These are phyloP conservation scores for Ctenopoma multispine DNA, from an alignment of 2,797 vertebrate species.

Conservation along the genomic window DNA sequence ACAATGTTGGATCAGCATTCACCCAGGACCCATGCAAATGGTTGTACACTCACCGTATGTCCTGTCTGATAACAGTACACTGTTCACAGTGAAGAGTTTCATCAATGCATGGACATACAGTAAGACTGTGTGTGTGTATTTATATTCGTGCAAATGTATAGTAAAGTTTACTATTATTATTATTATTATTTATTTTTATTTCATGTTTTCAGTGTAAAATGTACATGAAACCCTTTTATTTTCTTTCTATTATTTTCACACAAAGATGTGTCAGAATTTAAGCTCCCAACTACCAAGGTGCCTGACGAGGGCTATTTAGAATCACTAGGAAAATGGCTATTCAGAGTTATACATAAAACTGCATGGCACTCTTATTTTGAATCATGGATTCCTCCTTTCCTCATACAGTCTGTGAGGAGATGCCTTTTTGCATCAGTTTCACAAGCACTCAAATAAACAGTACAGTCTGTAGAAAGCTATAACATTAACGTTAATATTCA, in stretches of 20 bases:
- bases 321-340: constrained; percentile 22
- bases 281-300: constrained; percentile 15
- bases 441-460: constrained; percentile 20
- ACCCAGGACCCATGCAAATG: constrained; percentile 29
- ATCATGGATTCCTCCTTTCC: constrained; percentile 44
- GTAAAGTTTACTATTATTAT: constrained; percentile 9
- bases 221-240: neutral
- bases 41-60: constrained; percentile 22
- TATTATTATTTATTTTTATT: neutral
- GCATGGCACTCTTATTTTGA: constrained; percentile 25
- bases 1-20: constrained; percentile 39
- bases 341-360: constrained; percentile 50
- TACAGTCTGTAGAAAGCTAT: constrained; percentile 10
- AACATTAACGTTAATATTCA: constrained; percentile 52
- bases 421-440: constrained; percentile 28
- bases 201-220: constrained; percentile 20
- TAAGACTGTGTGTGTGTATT: constrained; percentile 1
- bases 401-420: constrained; percentile 29
- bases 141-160: neutral
- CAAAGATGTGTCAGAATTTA: constrained; percentile 20
- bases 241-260: constrained; percentile 10
- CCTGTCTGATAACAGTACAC: constrained; percentile 30
- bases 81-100: constrained; percentile 4
- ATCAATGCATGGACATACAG: constrained; percentile 18
- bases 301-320: constrained; percentile 40